Evolutionary conservation across 92 coral and sea anemone genomes (phyloP), one percentile per base, ranked within the genome.

Genomic region (Blastomussa wellsi): DNA sequence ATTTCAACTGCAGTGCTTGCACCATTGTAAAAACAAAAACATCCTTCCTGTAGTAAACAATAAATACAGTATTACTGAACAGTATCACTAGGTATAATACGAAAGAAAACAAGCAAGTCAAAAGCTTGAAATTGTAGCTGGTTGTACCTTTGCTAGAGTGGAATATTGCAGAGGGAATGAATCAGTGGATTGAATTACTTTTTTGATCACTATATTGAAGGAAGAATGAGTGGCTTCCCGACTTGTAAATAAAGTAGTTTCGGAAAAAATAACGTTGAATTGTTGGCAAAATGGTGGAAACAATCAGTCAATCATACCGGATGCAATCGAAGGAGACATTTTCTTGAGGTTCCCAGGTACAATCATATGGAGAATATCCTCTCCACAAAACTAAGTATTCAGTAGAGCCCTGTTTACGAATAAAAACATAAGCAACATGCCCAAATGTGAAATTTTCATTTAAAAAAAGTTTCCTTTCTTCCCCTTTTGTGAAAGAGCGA

Each of bases 351-450:
- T 79, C 73, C 72, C 84, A 79, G 44, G 72, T 49, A 31, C 52
- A 55, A 22, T 86, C 84, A 47, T 31, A 71, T 24, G 84, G 79
- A 41, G 83, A 86, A 70, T 69, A 69, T 8, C 80, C 84, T 51
- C 51, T 7, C 89, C 85, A 57, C 79, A 57, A 72, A 49, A 72
- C 86, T 48, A 77, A 67, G 82, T 66, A 85, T 77, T 85, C 82
- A 65, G 88, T 77, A 51, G 72, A 35, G 24, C 87, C 81, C 81
- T 51, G 87, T 83, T 83, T 29, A 66, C 60, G 39, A 83, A 51
- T 22, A 82, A 82, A 82, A 65, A 65, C 55, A 78, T 66, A 65
- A 64, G 84, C 76, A 80, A 49, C 62, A 62, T 80, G 64, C 84
- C 36, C 19, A 29, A 44, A 35, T 44, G 64, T 44, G 44, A 75